phyloP scores from a whole-genome alignment of 1,140 invertebrate genomes.

The Cephus cinctus region DNA sequence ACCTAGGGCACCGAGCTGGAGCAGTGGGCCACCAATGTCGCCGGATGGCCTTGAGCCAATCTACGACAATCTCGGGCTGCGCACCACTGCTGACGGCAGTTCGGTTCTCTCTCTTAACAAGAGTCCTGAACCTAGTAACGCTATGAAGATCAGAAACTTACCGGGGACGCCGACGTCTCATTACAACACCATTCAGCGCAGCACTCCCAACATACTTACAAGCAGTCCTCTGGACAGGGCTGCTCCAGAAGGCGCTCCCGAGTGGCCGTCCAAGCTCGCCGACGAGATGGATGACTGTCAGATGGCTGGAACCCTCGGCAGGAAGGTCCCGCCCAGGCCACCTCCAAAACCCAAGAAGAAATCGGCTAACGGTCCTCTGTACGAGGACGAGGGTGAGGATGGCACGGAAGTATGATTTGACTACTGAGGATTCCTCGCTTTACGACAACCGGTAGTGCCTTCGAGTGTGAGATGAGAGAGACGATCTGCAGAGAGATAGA shows the following conservation, averaged over 20 bases:
- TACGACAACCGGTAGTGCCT: constrained; percentile 11
- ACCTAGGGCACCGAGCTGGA: constrained; percentile 80
- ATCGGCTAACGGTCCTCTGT: constrained; percentile 63
- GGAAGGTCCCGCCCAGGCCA: constrained; percentile 76
- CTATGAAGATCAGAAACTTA: constrained; percentile 48
- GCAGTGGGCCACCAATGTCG: constrained; percentile 61
- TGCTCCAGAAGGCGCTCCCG: constrained; percentile 67
- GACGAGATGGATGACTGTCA: constrained; percentile 42
- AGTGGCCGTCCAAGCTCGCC: constrained; percentile 48
- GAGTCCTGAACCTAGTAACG: constrained; percentile 43
- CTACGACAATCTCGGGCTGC: constrained; percentile 79
- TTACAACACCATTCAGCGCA: constrained; percentile 45
- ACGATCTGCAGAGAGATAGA: neutral
- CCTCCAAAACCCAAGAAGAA: constrained; percentile 81
- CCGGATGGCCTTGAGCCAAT: constrained; percentile 68
- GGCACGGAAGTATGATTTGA: constrained; percentile 84
- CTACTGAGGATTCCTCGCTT: constrained; percentile 23
- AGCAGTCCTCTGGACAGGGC: constrained; percentile 52
- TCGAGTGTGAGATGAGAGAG: constrained; percentile 33
- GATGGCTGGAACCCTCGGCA: constrained; percentile 45
- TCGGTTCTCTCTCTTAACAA: constrained; percentile 76
- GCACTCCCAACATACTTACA: constrained; percentile 40
- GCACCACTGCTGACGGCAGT: constrained; percentile 83
- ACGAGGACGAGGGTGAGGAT: constrained; percentile 83
- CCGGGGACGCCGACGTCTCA: constrained; percentile 61